A percentile compares a stretch with the other conserved stretches of the same genome.
These are phyloP conservation scores for Oryzias celebensis DNA, from an alignment of 2,113 vertebrate genomes.

Conservation along the genomic window DNA sequence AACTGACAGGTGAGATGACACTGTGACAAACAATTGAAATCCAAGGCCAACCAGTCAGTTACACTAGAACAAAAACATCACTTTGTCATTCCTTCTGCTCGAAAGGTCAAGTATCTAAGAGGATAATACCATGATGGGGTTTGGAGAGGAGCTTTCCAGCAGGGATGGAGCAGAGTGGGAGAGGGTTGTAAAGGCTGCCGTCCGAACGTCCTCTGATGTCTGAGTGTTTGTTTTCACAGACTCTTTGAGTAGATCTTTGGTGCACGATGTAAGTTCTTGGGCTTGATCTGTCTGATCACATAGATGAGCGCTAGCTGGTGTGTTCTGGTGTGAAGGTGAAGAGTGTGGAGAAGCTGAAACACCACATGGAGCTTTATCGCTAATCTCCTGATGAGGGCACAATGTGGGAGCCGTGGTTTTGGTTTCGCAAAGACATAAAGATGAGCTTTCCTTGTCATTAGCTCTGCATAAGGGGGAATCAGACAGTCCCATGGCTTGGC, in stretches of 20 bases:
- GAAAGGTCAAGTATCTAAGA: slow-evolving; percentile 21
- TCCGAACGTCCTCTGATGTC: slow-evolving; percentile 71
- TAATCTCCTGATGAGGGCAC: background rate
- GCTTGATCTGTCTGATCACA: background rate
- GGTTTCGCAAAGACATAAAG: slow-evolving; percentile 12
- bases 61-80: too few species aligned
- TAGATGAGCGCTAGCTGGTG: background rate
- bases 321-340: background rate
- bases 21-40: slow-evolving; percentile 1
- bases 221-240: background rate
- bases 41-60: background rate
- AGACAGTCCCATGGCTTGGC: slow-evolving; percentile 62
- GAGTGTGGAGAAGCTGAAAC: background rate
- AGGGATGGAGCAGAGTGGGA: slow-evolving; percentile 76
- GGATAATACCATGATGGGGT: slow-evolving; percentile 74
- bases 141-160: slow-evolving; percentile 57
- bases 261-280: slow-evolving; percentile 3
- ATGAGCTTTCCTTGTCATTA: slow-evolving; percentile 56
- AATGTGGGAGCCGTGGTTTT: slow-evolving; percentile 2
- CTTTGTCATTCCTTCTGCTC: slow-evolving; percentile 17
- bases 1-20: slow-evolving; percentile 22
- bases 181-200: slow-evolving; percentile 79
- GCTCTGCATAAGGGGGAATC: slow-evolving; percentile 64
- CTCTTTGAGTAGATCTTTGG: slow-evolving; percentile 10
- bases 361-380: slow-evolving; percentile 1